Evolutionary conservation across 2,888 invertebrate genomes (phyloP).

Genomic region (Seladonia tumulorum): DNA sequence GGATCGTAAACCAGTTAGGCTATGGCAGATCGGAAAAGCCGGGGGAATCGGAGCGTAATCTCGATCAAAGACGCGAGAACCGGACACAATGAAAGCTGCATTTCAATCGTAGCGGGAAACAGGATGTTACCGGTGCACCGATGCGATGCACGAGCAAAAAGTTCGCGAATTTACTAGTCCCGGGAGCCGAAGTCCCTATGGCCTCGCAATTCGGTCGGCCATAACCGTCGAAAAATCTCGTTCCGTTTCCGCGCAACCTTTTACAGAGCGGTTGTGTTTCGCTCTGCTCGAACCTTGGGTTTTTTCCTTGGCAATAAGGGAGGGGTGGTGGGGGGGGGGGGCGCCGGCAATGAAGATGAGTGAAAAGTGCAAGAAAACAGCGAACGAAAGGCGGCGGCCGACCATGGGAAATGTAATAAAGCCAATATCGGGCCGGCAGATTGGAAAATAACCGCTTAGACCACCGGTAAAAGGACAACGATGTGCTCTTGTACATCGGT

Average conservation of each 20-base stretch:
- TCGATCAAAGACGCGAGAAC: not conserved
- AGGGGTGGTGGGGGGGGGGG: no score
- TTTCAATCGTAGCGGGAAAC: slow-evolving; percentile 1
- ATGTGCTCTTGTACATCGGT: slow-evolving; percentile 22
- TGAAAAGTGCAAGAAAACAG: slow-evolving; percentile 24
- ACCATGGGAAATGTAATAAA: slow-evolving; percentile 70
- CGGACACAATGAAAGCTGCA: not conserved
- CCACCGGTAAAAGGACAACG: slow-evolving; percentile 59
- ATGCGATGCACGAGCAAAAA: slow-evolving; percentile 1
- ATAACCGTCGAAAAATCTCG: slow-evolving; percentile 26
- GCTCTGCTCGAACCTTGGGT: not conserved
- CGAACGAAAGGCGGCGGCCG: slow-evolving; percentile 13
- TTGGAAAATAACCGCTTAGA: slow-evolving; percentile 73
- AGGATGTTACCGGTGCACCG: slow-evolving; percentile 7
- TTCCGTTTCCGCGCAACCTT: slow-evolving; percentile 11
- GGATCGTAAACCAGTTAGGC: not conserved
- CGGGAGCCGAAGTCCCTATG: slow-evolving; percentile 11
- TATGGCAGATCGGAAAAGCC: not conserved
- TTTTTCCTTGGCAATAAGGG: slow-evolving; percentile 32
- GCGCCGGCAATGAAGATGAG: slow-evolving; percentile 46
- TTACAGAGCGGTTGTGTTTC: slow-evolving; percentile 42
- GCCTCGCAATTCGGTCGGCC: slow-evolving; percentile 28
- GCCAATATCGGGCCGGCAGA: slow-evolving; percentile 71
- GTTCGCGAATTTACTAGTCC: slow-evolving; percentile 4
- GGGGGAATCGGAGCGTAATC: not conserved